Conservation (phyloP, 2,888 invertebrate species). For the Agriopis leucophaearia region DNA sequence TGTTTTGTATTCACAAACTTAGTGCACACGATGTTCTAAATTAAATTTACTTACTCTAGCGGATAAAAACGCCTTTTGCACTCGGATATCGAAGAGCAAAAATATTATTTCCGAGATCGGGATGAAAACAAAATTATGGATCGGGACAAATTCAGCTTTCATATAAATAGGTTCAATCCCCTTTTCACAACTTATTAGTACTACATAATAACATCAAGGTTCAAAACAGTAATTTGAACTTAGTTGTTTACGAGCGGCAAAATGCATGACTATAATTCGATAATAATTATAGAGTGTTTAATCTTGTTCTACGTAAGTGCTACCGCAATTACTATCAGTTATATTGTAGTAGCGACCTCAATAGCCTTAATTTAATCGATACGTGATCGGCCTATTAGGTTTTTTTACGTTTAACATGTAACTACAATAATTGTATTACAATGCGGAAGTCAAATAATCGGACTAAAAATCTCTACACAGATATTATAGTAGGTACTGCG, state of each 20-base stretch:
- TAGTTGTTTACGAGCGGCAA: conserved; percentile 8
- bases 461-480: conserved; percentile 33
- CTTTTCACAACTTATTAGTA: neutral
- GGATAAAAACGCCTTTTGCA: too few species aligned
- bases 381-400: conserved; percentile 44
- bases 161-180: neutral
- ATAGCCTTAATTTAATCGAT: conserved; percentile 44
- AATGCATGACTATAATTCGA: conserved; percentile 18
- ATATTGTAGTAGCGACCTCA: conserved; percentile 28
- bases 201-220: neutral
- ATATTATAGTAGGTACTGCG: conserved; percentile 16
- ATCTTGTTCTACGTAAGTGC: conserved; percentile 19
- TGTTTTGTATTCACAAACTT: too few species aligned
- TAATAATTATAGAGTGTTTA: conserved; percentile 23
- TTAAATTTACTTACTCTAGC: too few species aligned
- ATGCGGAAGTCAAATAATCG: conserved; percentile 45
- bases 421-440: conserved; percentile 42
- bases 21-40: too few species aligned
- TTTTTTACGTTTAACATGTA: conserved; percentile 42
- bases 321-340: conserved; percentile 29
- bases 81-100: too few species aligned
- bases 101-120: too few species aligned
- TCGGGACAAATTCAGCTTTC: too few species aligned
- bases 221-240: neutral
- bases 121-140: too few species aligned